Conservation (phyloP, 2,888 invertebrate genomes). For the Microctonus hyperodae region DNA sequence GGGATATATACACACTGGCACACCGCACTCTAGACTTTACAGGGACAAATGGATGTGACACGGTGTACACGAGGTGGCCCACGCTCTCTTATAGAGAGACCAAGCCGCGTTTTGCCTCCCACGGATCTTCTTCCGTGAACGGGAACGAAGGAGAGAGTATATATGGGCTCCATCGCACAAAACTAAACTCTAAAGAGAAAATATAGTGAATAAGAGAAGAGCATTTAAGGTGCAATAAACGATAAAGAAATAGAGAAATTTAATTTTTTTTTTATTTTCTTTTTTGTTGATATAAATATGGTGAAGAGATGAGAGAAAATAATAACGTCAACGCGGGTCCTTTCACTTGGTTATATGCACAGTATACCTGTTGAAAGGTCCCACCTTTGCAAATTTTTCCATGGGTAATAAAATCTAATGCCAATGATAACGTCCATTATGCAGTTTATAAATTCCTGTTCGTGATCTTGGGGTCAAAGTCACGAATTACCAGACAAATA, state of each 20-base stretch:
- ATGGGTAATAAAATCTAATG: slow-evolving; percentile 48
- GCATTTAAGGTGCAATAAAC: not conserved
- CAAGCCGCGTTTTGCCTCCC: slow-evolving; percentile 47
- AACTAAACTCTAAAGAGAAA: slow-evolving; percentile 14
- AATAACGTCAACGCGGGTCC: slow-evolving; percentile 18
- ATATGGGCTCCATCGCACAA: slow-evolving; percentile 8
- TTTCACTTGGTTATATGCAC: slow-evolving; percentile 2
- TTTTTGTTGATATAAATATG: too few species aligned
- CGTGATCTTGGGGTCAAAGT: slow-evolving; percentile 25
- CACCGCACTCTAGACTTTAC: slow-evolving; percentile 36
- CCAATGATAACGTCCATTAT: slow-evolving; percentile 37
- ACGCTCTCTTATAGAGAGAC: slow-evolving; percentile 41
- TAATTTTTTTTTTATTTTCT: too few species aligned
- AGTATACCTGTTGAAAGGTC: slow-evolving; percentile 24
- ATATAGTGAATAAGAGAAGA: not conserved
- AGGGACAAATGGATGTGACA: slow-evolving; percentile 49
- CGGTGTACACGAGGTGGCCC: slow-evolving; percentile 38
- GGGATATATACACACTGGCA: slow-evolving; percentile 38
- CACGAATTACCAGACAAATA: slow-evolving; percentile 14
- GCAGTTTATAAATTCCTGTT: slow-evolving; percentile 27
- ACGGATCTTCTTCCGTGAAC: slow-evolving; percentile 42
- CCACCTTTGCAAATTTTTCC: slow-evolving; percentile 35
- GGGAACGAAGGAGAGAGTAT: slow-evolving; percentile 19
- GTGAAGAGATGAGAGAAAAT: slow-evolving; percentile 23
- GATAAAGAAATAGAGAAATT: not conserved